Conservation (phyloP, 2,797 vertebrate species). For the Labeo calbasu region DNA sequence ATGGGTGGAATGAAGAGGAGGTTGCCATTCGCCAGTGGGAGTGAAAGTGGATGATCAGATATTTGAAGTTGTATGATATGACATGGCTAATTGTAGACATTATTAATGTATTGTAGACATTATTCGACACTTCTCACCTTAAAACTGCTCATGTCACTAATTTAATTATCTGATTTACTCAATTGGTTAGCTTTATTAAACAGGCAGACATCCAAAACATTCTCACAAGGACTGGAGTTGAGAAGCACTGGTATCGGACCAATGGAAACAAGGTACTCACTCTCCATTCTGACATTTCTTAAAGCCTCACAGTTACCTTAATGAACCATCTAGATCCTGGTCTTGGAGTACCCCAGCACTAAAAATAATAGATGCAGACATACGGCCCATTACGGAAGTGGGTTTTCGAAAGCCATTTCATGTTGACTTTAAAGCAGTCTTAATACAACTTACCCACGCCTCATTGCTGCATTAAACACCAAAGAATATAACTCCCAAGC, state of each 20-base stretch:
- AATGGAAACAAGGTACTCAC: not conserved
- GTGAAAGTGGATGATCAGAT: not conserved
- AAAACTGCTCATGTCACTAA: too few relatives aligned
- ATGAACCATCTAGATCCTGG: not conserved
- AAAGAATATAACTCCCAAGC: constrained; percentile 57
- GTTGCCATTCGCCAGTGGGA: not conserved
- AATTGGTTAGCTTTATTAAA: too few relatives aligned
- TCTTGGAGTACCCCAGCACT: not conserved
- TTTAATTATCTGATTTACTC: too few relatives aligned
- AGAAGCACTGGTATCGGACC: not conserved
- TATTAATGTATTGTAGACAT: not conserved
- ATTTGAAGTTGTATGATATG: too few relatives aligned
- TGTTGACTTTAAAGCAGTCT: constrained; percentile 33
- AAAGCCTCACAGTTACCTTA: not conserved
- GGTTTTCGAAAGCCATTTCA: not conserved
- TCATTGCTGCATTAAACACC: constrained; percentile 64
- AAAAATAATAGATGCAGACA: constrained; percentile 43
- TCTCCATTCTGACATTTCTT: not conserved
- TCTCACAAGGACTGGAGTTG: too few relatives aligned
- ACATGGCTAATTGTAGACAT: not conserved
- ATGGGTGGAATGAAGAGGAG: not conserved
- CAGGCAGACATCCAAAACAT: too few relatives aligned
- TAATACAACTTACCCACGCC: constrained; percentile 56
- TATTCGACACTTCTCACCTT: not conserved
- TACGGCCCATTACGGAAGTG: not conserved